Conservation (phyloP, 2,113 vertebrate species). For the Nesogale talazaci region DNA sequence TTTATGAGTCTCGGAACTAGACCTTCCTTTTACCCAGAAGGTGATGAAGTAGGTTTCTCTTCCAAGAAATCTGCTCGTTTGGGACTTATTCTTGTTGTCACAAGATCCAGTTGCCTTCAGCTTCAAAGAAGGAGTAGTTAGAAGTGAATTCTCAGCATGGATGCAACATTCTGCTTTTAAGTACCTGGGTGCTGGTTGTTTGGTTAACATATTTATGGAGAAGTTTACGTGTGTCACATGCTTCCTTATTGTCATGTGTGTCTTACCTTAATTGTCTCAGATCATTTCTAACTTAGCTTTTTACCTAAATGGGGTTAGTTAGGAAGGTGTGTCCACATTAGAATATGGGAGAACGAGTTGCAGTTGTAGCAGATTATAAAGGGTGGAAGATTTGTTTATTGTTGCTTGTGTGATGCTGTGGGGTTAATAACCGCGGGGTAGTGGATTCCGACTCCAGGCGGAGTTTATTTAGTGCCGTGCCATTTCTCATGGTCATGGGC, state of each 20-base stretch:
- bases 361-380: neutral
- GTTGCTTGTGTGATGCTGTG: neutral
- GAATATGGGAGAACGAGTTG: neutral
- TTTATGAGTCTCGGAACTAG: neutral
- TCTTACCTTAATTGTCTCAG: neutral
- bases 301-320: neutral
- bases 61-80: neutral
- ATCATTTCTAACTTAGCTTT: conserved; percentile 12
- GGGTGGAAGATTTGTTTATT: neutral
- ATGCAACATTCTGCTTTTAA: neutral
- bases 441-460: too few relatives aligned
- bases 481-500: neutral
- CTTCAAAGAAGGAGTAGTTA: neutral
- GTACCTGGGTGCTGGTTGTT: neutral
- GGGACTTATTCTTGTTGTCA: neutral
- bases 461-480: neutral
- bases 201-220: conserved; percentile 11
- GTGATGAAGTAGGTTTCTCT: neutral
- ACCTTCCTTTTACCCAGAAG: neutral
- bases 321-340: neutral
- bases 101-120: neutral
- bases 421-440: too few relatives aligned
- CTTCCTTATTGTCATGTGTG: neutral
- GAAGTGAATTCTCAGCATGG: neutral
- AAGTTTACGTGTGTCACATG: neutral